Percentiles rank a stretch among this genome's conserved stretches.
phyloP scores from a whole-genome alignment of 2,888 invertebrate genomes.

The Xestia xanthographa region DNA sequence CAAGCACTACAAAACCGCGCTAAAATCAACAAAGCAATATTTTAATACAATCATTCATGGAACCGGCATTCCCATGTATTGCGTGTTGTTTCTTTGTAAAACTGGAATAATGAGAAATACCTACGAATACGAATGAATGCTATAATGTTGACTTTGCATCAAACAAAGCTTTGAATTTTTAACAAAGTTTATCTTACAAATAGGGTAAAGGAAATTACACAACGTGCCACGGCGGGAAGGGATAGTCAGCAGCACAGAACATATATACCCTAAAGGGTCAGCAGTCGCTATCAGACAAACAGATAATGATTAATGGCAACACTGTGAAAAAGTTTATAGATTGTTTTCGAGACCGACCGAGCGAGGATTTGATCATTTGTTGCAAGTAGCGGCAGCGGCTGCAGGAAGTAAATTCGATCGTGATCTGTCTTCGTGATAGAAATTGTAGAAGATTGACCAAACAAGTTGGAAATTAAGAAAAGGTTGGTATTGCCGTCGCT shows the following conservation, averaged over 20 bases:
- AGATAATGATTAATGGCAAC: too few species aligned
- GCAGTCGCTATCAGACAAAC: not conserved
- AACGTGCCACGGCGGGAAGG: not conserved
- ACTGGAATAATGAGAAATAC: too few species aligned
- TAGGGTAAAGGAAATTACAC: not conserved
- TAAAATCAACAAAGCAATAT: too few species aligned
- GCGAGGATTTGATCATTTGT: conserved; percentile 12
- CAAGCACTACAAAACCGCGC: too few species aligned
- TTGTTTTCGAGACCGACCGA: conserved; percentile 54
- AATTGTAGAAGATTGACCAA: conserved; percentile 33
- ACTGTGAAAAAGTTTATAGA: conserved; percentile 58
- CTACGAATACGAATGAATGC: too few species aligned
- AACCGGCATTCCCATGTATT: too few species aligned
- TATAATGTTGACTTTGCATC: too few species aligned
- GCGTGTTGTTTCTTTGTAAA: too few species aligned
- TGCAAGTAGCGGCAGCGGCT: conserved; percentile 25
- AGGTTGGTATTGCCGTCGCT: conserved; percentile 48
- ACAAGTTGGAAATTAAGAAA: conserved; percentile 55
- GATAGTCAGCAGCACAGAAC: too few species aligned
- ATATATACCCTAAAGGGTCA: too few species aligned
- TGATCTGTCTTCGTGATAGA: conserved; percentile 13
- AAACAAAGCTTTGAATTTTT: too few species aligned
- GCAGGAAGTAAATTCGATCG: conserved; percentile 21
- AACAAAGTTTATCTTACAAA: not conserved
- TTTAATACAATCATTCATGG: too few species aligned